Evolutionary conservation across 2,797 vertebrate species (phyloP), one percentile per base, ranked within the genome.

Genomic region (Poliocrania exsul): DNA sequence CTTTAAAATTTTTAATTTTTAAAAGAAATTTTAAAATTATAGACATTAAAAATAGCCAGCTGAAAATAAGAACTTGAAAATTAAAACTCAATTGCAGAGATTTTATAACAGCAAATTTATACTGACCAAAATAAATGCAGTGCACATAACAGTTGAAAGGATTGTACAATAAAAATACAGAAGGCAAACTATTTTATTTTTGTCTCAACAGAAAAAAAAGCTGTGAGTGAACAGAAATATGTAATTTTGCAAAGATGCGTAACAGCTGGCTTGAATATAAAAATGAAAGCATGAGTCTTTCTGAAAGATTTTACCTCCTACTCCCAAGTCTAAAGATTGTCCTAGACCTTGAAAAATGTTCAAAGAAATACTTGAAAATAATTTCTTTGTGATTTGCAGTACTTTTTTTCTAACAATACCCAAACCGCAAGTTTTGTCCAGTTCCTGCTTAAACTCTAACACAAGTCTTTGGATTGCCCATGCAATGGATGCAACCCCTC

Each of bases 231-330:
- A 78, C 9, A 81, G 33, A 71, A 86, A 81, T 35, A 73, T 0
- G 0, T 44, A 40, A 47, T 51, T 77, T 47, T 19, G 15, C 46
- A 56, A 54, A 75, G 21, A 51, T 8, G 14, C 1, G 0, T 6
- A 86, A 72, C 38, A 69, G 19, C 18, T 61, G 35, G 13, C 10
- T 74, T 57, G 29, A 42, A 60, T 49, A 84, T 15, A 47, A 73
- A 83, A 72, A 54, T 49, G 14, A 35, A 83, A 71, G 7, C 29
- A 13, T 9, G 8, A 81, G 13, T 46, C 54, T 46, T 25, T 31
- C 56, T 51, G 51, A 57, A 82, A 65, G 33, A 75, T 33, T 85
- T 50, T 35, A 71, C 4, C 4, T 13, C 11, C 4, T 42, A 4
- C 13, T 17, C 21, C 10, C 25, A 74, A 15, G 16, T 53, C 33